Evolutionary conservation across 2,888 invertebrate species (phyloP).

Genomic region (Amphipyra tragopoginis): DNA sequence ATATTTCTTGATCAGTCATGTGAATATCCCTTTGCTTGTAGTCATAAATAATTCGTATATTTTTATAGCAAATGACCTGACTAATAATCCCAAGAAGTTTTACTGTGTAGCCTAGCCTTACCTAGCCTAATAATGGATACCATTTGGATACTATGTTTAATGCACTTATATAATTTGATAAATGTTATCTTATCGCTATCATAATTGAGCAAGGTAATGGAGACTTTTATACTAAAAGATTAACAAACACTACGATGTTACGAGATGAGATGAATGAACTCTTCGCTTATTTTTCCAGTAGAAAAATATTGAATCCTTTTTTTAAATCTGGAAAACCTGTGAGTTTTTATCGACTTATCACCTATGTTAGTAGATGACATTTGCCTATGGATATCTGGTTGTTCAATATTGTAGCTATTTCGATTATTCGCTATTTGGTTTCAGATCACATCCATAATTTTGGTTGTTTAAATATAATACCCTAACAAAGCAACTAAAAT

Average conservation of each 20-base stretch:
- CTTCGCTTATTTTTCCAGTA: too few species aligned
- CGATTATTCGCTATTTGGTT: too few species aligned
- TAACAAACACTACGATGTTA: neutral
- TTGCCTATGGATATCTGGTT: too few species aligned
- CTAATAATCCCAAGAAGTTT: too few species aligned
- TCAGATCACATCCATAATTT: neutral
- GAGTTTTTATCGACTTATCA: too few species aligned
- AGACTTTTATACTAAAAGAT: too few species aligned
- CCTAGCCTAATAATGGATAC: neutral
- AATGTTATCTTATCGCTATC: constrained; percentile 20
- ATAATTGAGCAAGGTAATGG: constrained; percentile 1
- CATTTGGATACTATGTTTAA: neutral
- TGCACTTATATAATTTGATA: constrained; percentile 2
- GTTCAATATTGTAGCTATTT: too few species aligned
- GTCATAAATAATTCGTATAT: neutral
- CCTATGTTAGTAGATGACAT: too few species aligned
- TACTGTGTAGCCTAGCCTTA: neutral
- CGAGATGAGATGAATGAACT: too few species aligned
- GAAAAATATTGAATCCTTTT: too few species aligned
- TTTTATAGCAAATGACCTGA: too few species aligned
- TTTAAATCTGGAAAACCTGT: too few species aligned
- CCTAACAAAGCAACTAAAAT: constrained; percentile 2
- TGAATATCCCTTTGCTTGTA: neutral
- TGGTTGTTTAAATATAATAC: neutral
- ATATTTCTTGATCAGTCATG: constrained; percentile 15